These are phyloP conservation scores for Parauchenoglanis ngamensis DNA, from an alignment of 2,797 vertebrate species.

Conservation along the genomic window DNA sequence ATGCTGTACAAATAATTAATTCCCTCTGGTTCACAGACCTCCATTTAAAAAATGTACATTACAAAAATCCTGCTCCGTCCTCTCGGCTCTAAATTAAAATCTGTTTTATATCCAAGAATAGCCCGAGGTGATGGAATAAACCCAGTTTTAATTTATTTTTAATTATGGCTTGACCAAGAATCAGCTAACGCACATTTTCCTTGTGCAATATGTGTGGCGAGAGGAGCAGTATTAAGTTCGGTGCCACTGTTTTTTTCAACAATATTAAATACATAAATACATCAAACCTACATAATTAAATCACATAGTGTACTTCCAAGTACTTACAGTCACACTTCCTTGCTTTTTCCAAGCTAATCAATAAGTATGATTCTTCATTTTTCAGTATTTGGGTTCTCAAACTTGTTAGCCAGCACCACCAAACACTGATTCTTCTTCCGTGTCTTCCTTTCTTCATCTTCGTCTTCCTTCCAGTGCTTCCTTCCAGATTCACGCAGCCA, in stretches of 20 bases:
- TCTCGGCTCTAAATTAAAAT: not conserved
- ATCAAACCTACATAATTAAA: not conserved
- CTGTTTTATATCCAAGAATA: not conserved
- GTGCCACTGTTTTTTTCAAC: not conserved
- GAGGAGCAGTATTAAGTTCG: not conserved
- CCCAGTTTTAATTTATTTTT: not conserved
- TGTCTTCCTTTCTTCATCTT: no score
- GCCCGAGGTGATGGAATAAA: not conserved
- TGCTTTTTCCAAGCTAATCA: no score
- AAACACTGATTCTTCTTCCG: no score
- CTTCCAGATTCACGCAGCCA: no score
- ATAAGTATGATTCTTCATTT: no score
- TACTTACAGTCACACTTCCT: no score
- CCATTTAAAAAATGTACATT: not conserved
- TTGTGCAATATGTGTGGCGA: not conserved
- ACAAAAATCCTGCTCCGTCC: not conserved
- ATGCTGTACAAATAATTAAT: not conserved
- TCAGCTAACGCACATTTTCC: not conserved
- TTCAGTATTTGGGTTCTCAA: no score
- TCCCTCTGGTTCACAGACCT: conserved; percentile 1
- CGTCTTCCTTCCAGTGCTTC: no score
- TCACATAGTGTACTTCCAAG: not conserved
- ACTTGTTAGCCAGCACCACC: no score
- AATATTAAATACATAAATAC: not conserved
- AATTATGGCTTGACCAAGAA: not conserved